phyloP scores from a whole-genome alignment of 2,888 invertebrate species.

The Microdon myrmicae region DNA sequence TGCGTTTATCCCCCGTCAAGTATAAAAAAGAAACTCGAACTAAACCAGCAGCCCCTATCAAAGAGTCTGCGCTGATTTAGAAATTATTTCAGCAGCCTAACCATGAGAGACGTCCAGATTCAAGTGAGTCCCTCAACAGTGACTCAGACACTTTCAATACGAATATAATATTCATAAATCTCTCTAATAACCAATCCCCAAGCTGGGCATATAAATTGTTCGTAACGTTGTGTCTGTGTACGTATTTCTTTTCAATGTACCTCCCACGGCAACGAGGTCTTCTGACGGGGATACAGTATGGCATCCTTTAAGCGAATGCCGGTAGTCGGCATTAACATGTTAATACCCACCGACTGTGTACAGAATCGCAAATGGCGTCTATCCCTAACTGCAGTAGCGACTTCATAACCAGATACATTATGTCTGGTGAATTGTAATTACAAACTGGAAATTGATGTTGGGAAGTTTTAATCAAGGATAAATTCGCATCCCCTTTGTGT shows the following conservation, averaged over 20 bases:
- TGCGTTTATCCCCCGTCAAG: too few relatives aligned
- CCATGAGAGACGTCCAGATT: too few relatives aligned
- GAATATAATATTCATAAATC: conserved; percentile 66
- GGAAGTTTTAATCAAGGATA: conserved; percentile 48
- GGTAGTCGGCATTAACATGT: conserved; percentile 36
- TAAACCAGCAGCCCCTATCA: too few relatives aligned
- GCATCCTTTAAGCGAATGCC: conserved; percentile 26
- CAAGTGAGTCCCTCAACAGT: too few relatives aligned
- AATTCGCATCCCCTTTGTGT: conserved; percentile 34
- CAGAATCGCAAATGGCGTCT: conserved; percentile 39
- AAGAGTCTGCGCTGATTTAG: too few relatives aligned
- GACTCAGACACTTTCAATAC: conserved; percentile 54
- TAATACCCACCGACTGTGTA: conserved; percentile 24
- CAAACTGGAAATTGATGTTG: conserved; percentile 29
- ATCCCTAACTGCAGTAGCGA: conserved; percentile 3
- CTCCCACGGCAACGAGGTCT: neutral
- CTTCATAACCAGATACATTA: conserved; percentile 15
- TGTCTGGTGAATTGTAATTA: conserved; percentile 48
- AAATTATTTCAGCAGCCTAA: too few relatives aligned
- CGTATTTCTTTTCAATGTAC: conserved; percentile 11
- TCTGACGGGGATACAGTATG: conserved; percentile 7
- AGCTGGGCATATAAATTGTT: conserved; percentile 66
- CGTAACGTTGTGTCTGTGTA: conserved; percentile 59
- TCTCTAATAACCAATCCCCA: conserved; percentile 67
- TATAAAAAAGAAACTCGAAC: too few relatives aligned